phyloP scores from a whole-genome alignment of 1,140 invertebrate species.

The Lordiphosa mommai region DNA sequence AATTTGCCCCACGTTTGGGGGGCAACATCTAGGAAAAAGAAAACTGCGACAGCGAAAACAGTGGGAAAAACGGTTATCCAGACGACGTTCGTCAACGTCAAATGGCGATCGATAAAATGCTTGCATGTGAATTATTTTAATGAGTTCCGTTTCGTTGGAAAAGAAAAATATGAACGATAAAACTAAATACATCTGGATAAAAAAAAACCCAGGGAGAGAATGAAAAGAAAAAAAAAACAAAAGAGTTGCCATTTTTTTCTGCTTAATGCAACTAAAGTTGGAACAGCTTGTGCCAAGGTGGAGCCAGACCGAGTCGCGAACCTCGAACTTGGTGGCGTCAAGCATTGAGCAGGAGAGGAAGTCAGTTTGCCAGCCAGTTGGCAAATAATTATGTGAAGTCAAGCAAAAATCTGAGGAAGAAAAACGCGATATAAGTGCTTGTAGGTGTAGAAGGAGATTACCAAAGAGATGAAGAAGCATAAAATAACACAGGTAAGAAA shows the following conservation, averaged over 20 bases:
- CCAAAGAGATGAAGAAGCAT: slow-evolving; percentile 2
- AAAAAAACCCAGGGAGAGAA: slow-evolving; percentile 9
- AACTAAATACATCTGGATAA: slow-evolving; percentile 70
- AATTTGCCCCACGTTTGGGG: slow-evolving; percentile 53
- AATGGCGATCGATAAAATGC: slow-evolving; percentile 71
- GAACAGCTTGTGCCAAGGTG: neutral
- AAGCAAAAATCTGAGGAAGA: slow-evolving; percentile 32
- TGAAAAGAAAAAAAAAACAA: slow-evolving; percentile 40
- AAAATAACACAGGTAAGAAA: slow-evolving; percentile 27
- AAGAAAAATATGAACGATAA: slow-evolving; percentile 71
- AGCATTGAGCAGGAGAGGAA: slow-evolving; percentile 3
- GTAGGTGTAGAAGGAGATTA: slow-evolving; percentile 24
- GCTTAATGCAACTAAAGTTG: slow-evolving; percentile 29
- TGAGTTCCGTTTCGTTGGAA: slow-evolving; percentile 74
- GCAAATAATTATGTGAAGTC: slow-evolving; percentile 63
- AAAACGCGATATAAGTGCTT: neutral
- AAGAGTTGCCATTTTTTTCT: slow-evolving; percentile 36
- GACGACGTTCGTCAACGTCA: slow-evolving; percentile 72
- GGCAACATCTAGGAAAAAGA: slow-evolving; percentile 52
- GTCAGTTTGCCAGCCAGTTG: slow-evolving; percentile 33
- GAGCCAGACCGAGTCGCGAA: slow-evolving; percentile 23
- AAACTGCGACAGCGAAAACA: slow-evolving; percentile 35
- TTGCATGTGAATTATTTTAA: slow-evolving; percentile 78
- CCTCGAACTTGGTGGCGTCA: slow-evolving; percentile 5
- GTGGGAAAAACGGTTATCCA: slow-evolving; percentile 20